Percentiles rank a stretch among this genome's conserved stretches.
Conservation (phyloP, 2,113 vertebrate species). For the Protobothrops mucrosquamatus region DNA sequence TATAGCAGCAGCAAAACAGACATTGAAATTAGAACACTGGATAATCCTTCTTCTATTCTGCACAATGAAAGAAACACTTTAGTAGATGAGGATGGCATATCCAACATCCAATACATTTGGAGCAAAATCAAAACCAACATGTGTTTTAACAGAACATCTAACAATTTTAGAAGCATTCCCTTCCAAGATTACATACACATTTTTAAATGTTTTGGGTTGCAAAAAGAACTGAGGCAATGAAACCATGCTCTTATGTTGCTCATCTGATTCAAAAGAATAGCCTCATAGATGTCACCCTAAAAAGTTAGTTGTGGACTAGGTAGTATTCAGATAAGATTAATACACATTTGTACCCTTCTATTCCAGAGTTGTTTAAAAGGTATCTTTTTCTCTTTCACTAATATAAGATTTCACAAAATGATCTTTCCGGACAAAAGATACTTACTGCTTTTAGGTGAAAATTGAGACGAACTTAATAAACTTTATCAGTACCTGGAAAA, state of each 20-base stretch:
- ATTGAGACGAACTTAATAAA: neutral
- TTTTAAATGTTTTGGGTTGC: neutral
- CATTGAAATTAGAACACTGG: neutral
- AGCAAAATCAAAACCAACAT: neutral
- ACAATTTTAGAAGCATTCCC: neutral
- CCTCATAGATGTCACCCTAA: neutral
- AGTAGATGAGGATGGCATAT: neutral
- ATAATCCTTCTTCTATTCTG: neutral
- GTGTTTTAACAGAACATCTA: neutral
- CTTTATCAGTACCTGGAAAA: neutral
- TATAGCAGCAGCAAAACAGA: neutral
- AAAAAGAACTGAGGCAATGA: neutral
- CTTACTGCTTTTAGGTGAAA: neutral
- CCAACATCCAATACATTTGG: neutral
- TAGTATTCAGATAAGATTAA: neutral
- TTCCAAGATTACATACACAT: neutral
- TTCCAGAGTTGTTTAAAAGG: neutral
- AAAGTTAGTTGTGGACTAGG: neutral
- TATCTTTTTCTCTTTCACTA: neutral
- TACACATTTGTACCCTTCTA: neutral
- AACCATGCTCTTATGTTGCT: neutral
- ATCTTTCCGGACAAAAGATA: neutral
- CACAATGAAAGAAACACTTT: neutral
- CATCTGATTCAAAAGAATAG: neutral
- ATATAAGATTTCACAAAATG: neutral